These are phyloP conservation scores for Poeciliopsis gracilis DNA, from an alignment of 2,797 vertebrate species.

Conservation along the genomic window DNA sequence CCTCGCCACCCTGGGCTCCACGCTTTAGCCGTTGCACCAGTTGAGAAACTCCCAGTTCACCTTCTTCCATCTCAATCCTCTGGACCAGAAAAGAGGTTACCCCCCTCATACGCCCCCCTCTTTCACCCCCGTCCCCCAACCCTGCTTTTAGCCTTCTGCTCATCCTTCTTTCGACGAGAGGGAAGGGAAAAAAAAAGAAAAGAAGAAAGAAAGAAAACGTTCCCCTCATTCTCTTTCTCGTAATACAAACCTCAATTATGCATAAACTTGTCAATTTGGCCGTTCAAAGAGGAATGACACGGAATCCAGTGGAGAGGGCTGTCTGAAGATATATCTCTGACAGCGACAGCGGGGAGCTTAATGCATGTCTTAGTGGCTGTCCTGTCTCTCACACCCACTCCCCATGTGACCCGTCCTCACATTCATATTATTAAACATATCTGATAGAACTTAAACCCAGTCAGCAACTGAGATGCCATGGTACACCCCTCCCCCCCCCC, in stretches of 20 bases:
- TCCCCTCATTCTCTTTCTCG: conserved; percentile 65
- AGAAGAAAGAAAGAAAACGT: conserved; percentile 13
- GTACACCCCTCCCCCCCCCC: conserved; percentile 29
- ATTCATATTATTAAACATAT: conserved; percentile 53
- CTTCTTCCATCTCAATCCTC: conserved; percentile 34
- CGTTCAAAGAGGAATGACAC: conserved; percentile 76
- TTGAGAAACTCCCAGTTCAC: conserved; percentile 39
- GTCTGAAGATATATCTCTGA: conserved; percentile 70
- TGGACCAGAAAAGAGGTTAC: conserved; percentile 24
- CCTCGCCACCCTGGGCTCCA: not conserved
- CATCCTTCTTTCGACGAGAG: conserved; percentile 44
- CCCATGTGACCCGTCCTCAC: conserved; percentile 48
- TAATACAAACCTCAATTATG: conserved; percentile 77
- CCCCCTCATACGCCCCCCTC: not conserved
- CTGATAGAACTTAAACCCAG: conserved; percentile 51
- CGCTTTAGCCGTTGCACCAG: conserved; percentile 42
- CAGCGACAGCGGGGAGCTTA: conserved; percentile 66
- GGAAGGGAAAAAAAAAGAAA: conserved; percentile 23
- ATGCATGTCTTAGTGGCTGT: conserved; percentile 74
- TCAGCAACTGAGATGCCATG: conserved; percentile 44
- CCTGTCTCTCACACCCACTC: conserved; percentile 64
- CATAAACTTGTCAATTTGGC: conserved; percentile 76
- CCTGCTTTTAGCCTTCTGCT: conserved; percentile 40
- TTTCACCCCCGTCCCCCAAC: not conserved
- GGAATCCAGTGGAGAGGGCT: conserved; percentile 73